phyloP scores from a whole-genome alignment of 2,113 vertebrate species.

The Antigone vipio region DNA sequence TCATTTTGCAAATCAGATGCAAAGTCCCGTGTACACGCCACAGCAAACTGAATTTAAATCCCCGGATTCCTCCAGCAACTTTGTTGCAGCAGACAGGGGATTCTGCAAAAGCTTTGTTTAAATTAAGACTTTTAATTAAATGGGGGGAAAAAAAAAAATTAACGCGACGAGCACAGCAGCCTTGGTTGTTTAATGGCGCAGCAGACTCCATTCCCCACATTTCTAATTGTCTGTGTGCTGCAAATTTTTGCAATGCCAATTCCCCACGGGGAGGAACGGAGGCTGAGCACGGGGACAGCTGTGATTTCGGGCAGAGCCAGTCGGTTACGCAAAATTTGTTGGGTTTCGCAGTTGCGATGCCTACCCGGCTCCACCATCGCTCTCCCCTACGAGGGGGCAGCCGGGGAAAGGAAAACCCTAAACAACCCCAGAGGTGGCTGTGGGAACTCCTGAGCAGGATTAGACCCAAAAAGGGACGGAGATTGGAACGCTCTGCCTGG shows the following conservation, averaged over 20 bases:
- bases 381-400: no score
- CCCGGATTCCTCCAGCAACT: neutral
- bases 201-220: neutral
- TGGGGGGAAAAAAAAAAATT: accelerated
- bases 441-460: neutral
- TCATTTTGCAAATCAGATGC: neutral
- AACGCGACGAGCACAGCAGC: neutral
- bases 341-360: neutral
- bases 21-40: accelerated
- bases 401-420: neutral
- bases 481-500: accelerated
- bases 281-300: neutral
- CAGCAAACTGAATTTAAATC: neutral
- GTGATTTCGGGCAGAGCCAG: neutral
- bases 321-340: neutral
- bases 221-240: neutral
- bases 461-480: neutral
- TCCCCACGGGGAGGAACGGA: neutral
- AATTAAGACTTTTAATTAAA: neutral
- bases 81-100: neutral
- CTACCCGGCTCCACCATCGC: neutral
- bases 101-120: neutral
- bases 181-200: neutral
- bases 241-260: neutral
- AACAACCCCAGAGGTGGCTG: neutral